Evolutionary conservation across 2,888 invertebrate genomes (phyloP).

Genomic region (Tanypteryx hageni): DNA sequence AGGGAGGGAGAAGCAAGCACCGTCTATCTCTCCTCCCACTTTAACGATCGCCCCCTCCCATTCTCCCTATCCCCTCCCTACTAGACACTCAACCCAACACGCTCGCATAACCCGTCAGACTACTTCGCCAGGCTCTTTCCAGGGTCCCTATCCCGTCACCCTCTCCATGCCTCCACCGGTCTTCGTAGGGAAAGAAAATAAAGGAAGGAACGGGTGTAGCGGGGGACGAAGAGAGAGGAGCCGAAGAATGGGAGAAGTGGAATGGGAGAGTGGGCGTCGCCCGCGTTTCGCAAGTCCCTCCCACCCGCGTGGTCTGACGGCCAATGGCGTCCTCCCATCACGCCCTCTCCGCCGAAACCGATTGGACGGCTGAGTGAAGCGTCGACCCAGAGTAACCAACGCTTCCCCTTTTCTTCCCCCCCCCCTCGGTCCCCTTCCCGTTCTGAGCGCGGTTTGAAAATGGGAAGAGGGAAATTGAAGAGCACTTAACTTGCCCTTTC

Average conservation of each 20-base stretch:
- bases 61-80: neutral
- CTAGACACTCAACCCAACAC: neutral
- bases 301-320: neutral
- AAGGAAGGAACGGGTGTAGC: neutral
- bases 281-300: neutral
- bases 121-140: neutral
- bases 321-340: slow-evolving; percentile 27
- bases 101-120: slow-evolving; percentile 12
- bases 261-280: slow-evolving; percentile 24
- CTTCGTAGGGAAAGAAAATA: neutral
- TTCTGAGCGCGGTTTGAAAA: slow-evolving; percentile 30
- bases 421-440: neutral
- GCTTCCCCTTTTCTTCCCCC: neutral
- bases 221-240: neutral
- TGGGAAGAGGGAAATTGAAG: slow-evolving; percentile 57
- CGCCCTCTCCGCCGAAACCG: neutral
- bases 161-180: neutral
- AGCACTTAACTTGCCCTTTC: slow-evolving; percentile 60
- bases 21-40: slow-evolving; percentile 44
- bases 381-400: slow-evolving; percentile 16
- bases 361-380: slow-evolving; percentile 39
- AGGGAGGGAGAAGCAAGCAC: neutral
- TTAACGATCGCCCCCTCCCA: neutral
- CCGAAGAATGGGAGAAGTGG: slow-evolving; percentile 19
- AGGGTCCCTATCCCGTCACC: neutral